A percentile compares a stretch with the other conserved stretches of the same genome.
Conservation (phyloP, 2,888 invertebrate genomes). For the Parnassius smintheus region DNA sequence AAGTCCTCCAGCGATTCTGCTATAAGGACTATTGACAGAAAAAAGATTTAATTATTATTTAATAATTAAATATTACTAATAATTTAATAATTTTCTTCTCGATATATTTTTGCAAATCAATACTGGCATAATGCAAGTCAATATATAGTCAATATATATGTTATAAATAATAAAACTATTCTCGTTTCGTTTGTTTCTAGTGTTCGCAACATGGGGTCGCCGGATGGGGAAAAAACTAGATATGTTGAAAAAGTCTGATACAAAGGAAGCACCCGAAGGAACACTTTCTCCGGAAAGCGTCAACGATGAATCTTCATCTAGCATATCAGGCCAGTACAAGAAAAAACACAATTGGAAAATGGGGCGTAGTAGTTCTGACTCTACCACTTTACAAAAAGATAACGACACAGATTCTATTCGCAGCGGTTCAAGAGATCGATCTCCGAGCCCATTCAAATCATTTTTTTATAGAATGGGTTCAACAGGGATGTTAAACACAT, state of each 20-base stretch:
- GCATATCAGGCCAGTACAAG: conserved; percentile 70
- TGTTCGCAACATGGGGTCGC: conserved; percentile 87
- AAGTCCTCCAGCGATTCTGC: no score
- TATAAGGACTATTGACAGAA: no score
- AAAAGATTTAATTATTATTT: no score
- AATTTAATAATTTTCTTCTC: no score
- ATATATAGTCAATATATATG: no score
- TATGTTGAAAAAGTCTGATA: conserved; percentile 84
- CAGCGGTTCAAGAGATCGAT: conserved; percentile 76
- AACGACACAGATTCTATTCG: conserved; percentile 72
- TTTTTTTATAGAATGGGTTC: conserved; percentile 89
- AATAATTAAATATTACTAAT: no score
- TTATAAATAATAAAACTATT: no score
- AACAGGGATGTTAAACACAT: conserved; percentile 86
- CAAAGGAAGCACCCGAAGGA: conserved; percentile 78
- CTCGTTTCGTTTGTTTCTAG: conserved; percentile 6
- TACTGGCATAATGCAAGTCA: no score
- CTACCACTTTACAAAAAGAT: conserved; percentile 67
- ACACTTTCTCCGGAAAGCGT: conserved; percentile 50
- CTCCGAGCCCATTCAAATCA: conserved; percentile 85
- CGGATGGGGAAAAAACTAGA: conserved; percentile 90
- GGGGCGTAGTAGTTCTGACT: conserved; percentile 78
- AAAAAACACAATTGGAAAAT: conserved; percentile 82
- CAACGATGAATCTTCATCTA: conserved; percentile 56
- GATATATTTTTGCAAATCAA: no score